Evolutionary conservation across 2,797 vertebrate species (phyloP).

Genomic region (Synanceia verrucosa): DNA sequence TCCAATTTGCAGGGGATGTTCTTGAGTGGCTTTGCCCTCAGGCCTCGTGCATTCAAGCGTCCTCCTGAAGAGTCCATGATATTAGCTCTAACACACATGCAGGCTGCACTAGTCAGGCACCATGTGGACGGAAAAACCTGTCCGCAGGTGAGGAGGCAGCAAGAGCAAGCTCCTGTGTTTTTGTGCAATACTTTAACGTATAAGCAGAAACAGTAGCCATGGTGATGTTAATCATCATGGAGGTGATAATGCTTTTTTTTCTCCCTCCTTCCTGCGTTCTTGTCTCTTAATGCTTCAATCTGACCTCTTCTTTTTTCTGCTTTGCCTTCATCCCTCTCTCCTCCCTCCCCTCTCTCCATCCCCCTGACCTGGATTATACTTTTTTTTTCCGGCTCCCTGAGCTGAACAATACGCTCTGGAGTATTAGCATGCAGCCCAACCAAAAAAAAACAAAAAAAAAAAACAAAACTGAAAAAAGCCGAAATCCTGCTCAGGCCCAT

Average conservation of each 20-base stretch:
- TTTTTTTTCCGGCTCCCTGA: constrained; percentile 54
- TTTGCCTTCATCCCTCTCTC: constrained; percentile 26
- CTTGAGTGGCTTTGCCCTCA: constrained; percentile 73
- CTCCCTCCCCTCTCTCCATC: constrained; percentile 30
- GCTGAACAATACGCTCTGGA: constrained; percentile 68
- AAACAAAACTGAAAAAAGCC: too few relatives aligned
- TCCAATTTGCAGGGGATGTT: constrained; percentile 78
- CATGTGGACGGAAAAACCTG: constrained; percentile 16
- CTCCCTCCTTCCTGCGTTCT: constrained; percentile 18
- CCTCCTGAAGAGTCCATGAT: constrained; percentile 65
- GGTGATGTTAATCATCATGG: constrained; percentile 6
- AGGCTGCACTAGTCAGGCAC: background rate
- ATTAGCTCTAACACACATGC: constrained; percentile 39
- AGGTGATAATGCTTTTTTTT: constrained; percentile 18
- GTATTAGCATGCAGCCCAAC: constrained; percentile 63
- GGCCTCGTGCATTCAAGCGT: constrained; percentile 62
- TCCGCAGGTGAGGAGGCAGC: constrained; percentile 15
- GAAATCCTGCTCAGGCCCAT: constrained; percentile 45
- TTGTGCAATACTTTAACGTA: constrained; percentile 6
- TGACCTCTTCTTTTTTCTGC: constrained; percentile 48
- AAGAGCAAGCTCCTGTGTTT: background rate
- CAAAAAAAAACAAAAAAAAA: too few relatives aligned
- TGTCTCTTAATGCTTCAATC: constrained; percentile 48
- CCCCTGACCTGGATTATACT: constrained; percentile 74
- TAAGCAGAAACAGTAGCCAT: background rate